Conservation (phyloP, 2,113 vertebrate genomes). For the Camelus bactrianus region DNA sequence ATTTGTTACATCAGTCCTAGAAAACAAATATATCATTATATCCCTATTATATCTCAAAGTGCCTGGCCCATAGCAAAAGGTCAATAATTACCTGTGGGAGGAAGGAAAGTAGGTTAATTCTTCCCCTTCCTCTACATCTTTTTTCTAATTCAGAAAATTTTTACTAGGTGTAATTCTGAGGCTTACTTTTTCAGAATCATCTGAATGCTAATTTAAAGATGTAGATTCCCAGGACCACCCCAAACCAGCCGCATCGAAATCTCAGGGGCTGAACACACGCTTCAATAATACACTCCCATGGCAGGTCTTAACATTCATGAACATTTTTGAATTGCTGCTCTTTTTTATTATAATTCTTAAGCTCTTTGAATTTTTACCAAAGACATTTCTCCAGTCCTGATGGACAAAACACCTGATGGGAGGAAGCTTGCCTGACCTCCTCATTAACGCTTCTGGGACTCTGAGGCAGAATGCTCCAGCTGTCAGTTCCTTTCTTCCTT, state of each 20-base stretch:
- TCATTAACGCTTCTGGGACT: constrained; percentile 39
- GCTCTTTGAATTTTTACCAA: constrained; percentile 56
- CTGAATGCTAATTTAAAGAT: not conserved
- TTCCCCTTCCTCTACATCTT: not conserved
- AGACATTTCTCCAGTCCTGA: constrained; percentile 50
- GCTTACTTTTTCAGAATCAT: not conserved
- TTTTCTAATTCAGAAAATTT: not conserved
- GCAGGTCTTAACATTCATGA: not conserved
- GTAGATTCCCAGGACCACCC: not conserved
- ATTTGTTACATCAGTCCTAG: not conserved
- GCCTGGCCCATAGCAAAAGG: not conserved
- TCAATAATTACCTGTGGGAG: not conserved
- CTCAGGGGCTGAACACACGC: not conserved
- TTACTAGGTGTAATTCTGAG: not conserved
- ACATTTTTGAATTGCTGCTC: not conserved
- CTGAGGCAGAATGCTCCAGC: constrained; percentile 43
- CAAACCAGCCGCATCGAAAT: not conserved
- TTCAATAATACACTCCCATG: not conserved
- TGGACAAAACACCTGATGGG: constrained; percentile 55
- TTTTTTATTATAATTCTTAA: constrained; percentile 51
- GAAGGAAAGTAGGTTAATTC: not conserved
- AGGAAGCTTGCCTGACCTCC: constrained; percentile 55
- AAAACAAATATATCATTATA: not conserved
- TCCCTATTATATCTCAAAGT: not conserved
- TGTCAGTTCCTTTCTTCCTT: constrained; percentile 34